A percentile compares a stretch with the other conserved stretches of the same genome.
Evolutionary conservation across 2,113 vertebrate genomes (phyloP).

Genomic region (Corythornis cristatus): DNA sequence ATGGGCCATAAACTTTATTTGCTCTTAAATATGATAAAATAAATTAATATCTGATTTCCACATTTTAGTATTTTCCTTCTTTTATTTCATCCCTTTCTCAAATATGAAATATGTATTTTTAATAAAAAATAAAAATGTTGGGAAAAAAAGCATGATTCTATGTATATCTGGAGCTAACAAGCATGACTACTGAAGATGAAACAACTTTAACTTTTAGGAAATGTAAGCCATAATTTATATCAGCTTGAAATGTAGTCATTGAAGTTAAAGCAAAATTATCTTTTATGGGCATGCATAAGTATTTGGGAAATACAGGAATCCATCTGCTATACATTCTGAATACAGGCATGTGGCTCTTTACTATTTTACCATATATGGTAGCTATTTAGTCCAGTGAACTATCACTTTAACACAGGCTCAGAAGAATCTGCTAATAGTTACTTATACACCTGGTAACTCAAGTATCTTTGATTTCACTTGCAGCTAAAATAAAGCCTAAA

Average conservation of each 20-base stretch:
- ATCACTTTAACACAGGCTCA: background rate
- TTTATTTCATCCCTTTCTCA: background rate
- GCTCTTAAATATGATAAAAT: conserved; percentile 37
- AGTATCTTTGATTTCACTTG: background rate
- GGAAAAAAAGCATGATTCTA: background rate
- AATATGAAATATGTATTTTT: background rate
- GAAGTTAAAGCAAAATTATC: background rate
- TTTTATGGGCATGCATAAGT: background rate
- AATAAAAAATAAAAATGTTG: background rate
- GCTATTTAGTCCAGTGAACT: background rate
- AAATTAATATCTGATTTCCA: background rate
- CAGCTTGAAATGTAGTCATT: background rate
- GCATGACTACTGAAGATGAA: background rate
- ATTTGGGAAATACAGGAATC: background rate
- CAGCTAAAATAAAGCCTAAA: background rate
- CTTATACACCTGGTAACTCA: background rate
- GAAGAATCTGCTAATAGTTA: background rate
- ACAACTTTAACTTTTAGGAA: background rate
- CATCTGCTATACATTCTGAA: background rate
- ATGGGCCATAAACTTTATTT: conserved; percentile 27
- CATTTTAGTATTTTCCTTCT: background rate
- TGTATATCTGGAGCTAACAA: background rate
- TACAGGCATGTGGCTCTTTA: background rate
- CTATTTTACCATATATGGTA: background rate
- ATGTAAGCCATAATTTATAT: background rate